Conservation (phyloP, 2,797 vertebrate genomes). For the Somateria mollissima region DNA sequence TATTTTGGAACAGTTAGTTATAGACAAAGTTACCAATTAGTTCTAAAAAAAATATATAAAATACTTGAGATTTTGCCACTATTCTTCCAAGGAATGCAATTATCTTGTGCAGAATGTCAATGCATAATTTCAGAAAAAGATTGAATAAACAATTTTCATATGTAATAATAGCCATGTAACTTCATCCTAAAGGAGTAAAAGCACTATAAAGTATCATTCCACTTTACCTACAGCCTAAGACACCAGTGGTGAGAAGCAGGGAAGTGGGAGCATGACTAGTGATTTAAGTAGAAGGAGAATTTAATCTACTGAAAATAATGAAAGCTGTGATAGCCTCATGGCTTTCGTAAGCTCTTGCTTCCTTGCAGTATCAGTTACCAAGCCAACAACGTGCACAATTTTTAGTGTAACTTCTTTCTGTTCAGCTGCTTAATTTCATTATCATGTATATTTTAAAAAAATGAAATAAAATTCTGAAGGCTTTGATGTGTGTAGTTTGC, state of each 20-base stretch:
- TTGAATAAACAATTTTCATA: neutral
- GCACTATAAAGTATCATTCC: neutral
- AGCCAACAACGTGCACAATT: neutral
- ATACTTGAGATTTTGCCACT: neutral
- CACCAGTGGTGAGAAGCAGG: neutral
- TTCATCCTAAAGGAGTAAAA: neutral
- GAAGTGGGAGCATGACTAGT: neutral
- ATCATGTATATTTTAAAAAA: slow-evolving; percentile 2
- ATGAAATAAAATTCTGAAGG: slow-evolving; percentile 26
- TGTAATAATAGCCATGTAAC: neutral
- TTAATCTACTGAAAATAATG: neutral
- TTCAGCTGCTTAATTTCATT: slow-evolving; percentile 60
- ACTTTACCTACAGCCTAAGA: neutral
- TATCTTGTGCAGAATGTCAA: neutral
- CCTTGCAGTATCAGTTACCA: neutral
- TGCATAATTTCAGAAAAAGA: neutral
- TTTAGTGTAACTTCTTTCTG: neutral
- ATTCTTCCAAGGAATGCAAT: neutral
- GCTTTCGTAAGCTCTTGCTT: neutral
- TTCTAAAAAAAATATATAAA: neutral
- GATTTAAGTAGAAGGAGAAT: neutral
- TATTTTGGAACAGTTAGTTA: slow-evolving; percentile 5
- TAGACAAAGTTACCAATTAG: neutral
- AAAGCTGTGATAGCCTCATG: neutral
- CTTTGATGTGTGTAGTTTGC: slow-evolving; percentile 25